Evolutionary conservation across 2,888 invertebrate genomes (phyloP).

Genomic region (Steinernema hermaphroditum): DNA sequence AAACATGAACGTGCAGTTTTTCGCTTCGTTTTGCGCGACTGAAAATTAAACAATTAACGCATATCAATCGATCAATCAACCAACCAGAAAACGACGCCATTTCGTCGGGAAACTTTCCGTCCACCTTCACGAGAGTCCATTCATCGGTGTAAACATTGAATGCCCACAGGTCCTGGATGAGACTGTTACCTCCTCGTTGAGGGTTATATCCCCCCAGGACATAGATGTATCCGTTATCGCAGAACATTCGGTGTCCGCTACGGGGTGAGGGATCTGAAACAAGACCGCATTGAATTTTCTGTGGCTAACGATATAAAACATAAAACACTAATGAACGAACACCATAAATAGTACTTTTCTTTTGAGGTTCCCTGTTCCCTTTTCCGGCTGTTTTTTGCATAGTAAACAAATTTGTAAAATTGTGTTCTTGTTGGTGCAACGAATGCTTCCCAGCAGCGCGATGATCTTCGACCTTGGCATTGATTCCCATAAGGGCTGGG

Average conservation of each 20-base stretch:
- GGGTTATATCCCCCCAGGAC: slow-evolving; percentile 55
- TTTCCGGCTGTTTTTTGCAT: too few relatives aligned
- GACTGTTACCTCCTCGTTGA: slow-evolving; percentile 27
- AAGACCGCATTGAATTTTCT: too few relatives aligned
- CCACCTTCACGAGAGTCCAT: slow-evolving; percentile 46
- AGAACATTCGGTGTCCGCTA: slow-evolving; percentile 58
- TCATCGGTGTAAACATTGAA: slow-evolving; percentile 47
- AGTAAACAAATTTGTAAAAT: too few relatives aligned
- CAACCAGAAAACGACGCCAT: slow-evolving; percentile 56
- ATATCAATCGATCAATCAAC: neutral
- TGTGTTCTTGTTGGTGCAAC: too few relatives aligned
- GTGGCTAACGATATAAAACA: too few relatives aligned
- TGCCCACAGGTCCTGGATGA: slow-evolving; percentile 47
- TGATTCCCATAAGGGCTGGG: too few relatives aligned
- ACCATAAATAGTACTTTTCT: too few relatives aligned
- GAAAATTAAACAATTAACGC: slow-evolving; percentile 32
- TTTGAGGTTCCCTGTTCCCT: too few relatives aligned
- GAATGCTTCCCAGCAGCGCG: too few relatives aligned
- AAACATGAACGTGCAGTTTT: slow-evolving; percentile 42
- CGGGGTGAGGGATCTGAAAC: slow-evolving; percentile 42
- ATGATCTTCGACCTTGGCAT: too few relatives aligned
- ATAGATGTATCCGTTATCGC: slow-evolving; percentile 55
- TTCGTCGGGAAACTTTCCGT: slow-evolving; percentile 41
- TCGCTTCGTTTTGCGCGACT: slow-evolving; percentile 42
- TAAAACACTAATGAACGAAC: too few relatives aligned